Base-by-base conservation (phyloP, 2,113 vertebrate species). In the Tragelaphus buxtoni region DNA sequence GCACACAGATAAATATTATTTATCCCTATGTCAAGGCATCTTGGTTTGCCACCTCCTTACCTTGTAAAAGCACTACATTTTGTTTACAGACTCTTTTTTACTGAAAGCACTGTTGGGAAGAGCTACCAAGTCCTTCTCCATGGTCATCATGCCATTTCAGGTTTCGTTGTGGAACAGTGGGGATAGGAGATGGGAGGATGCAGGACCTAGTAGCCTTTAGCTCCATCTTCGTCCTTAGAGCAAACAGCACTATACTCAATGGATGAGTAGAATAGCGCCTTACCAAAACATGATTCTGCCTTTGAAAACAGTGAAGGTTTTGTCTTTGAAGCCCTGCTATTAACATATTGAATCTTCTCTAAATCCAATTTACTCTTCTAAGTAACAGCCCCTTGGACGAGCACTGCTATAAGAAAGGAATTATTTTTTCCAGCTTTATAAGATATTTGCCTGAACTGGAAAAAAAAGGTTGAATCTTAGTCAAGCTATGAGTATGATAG, bases 341-440 rank as follows among this genome's bases (percentile, higher is more conserved):
- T 82, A 72, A 96, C 96, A 93, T 56, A 76, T 17, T 60, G 80
- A 91, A 80, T 84, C 24, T 85, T 91, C 72, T 60, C 32, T 81
- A 94, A 92, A 56, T 35, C 14, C 22, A 87, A 26, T 11, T 65
- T 90, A 86, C 22, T 45, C 24, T 94, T 58, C 51, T 80, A 83
- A 63, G 49, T 88, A 60, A 82, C 4, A 92, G 14, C 7, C 9
- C 20, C 17, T n/a, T 56, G n/a, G 28, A 91, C 60, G 47, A 49
- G 5, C 28, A 55, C 32, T 58, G 39, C 55, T 85, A 0, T 51
- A 91, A 60, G 17, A 95, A 92, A 22, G 42, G 85, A 87, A 84
- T 72, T 55, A 35, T 60, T 92, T 32, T 32, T 81, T 96, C 9
- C 26, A 83, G 65, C 16, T 90, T 91, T 28, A 45, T 18, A 69